phyloP scores from a whole-genome alignment of 1,140 invertebrate species.

The Nasonia giraulti region DNA sequence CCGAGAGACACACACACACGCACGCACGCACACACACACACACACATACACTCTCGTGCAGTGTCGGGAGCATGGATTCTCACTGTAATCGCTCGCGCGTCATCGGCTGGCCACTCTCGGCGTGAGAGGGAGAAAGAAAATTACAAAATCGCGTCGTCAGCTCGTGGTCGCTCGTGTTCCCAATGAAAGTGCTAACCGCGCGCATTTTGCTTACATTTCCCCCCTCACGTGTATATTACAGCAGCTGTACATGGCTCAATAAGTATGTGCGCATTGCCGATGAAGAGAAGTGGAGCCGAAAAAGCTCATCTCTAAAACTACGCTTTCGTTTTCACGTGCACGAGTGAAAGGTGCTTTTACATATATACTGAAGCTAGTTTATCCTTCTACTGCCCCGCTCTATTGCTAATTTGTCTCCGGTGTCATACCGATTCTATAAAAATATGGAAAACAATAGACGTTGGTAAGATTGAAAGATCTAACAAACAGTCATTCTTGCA shows the following conservation, averaged over 20 bases:
- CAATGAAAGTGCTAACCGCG: background rate
- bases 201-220: background rate
- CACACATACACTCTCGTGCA: too few species aligned
- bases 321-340: background rate
- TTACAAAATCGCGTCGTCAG: background rate
- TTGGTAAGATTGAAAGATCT: background rate
- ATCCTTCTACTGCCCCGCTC: background rate
- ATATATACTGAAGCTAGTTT: background rate
- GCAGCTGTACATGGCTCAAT: background rate
- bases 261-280: conserved; percentile 31
- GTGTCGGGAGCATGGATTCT: background rate
- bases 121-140: background rate
- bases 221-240: background rate
- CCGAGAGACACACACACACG: background rate
- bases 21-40: background rate
- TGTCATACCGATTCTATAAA: background rate
- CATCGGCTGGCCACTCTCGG: background rate
- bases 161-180: background rate
- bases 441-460: conserved; percentile 21
- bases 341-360: background rate
- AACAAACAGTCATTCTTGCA: background rate
- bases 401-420: background rate
- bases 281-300: background rate
- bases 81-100: background rate
- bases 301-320: background rate